Evolutionary conservation across 2,888 invertebrate species (phyloP), one percentile per base, ranked within the genome.

Genomic region (Cephus nigrinus): DNA sequence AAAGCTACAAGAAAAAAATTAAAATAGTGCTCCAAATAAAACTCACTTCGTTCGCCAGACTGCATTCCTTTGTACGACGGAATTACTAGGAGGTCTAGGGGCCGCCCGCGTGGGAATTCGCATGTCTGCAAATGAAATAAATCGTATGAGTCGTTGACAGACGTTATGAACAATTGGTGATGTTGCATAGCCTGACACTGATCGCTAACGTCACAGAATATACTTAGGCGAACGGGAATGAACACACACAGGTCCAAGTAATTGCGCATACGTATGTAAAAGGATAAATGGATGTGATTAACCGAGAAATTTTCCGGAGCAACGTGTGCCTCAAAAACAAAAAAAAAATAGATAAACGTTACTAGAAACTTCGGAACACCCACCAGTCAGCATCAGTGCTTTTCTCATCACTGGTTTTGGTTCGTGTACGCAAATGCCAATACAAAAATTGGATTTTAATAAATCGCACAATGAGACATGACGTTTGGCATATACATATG

Each of bases 81-180:
- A 92, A 90, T 84, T 92, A 91, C 89, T 88, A 11, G 94, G 94
- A 34, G 93, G 93, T 76, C 92, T 88, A 30, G 94, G 94, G 11
- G 94, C 94, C 73, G 93, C 92, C 85, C 94, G 92, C n/a, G 92
- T 91, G 33, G 94, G 94, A 82, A 94, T 93, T 86, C 94, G 94
- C 94, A 94, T 94, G 84, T 93, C 94, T 94, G 90, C 78, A 83
- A 89, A 76, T 79, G 74, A 11, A 34, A 35, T 15, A 23, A 23
- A 55, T 23, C 23, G 23, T 15, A 55, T 55, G 9, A 55, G 40
- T 23, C 23, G 40, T 9, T 55, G 23, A 23, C 15, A 9, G 23
- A 55, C 40, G 23, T 23, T 9, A 55, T 15, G 40, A 55, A 23
- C 23, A 55, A 23, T 15, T 32, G 15, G 12, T 33, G 80, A 75